These are phyloP conservation scores for Sericinus montela DNA, from an alignment of 2,888 invertebrate genomes.

Conservation along the genomic window DNA sequence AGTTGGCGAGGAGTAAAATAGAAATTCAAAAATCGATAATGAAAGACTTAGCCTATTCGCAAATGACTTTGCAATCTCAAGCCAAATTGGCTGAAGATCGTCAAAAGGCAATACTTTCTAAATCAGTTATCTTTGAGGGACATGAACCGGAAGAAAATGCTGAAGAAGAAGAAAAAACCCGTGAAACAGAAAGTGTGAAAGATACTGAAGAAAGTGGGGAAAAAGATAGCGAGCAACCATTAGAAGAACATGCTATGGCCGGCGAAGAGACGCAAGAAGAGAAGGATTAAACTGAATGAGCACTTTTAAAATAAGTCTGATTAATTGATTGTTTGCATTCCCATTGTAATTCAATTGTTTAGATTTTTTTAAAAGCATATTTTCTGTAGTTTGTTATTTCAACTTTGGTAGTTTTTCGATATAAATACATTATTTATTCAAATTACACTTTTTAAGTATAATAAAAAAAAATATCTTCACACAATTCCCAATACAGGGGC, in stretches of 20 bases:
- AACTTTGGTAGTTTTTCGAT: too few species aligned
- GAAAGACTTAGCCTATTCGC: slow-evolving; percentile 56
- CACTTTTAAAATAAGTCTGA: too few species aligned
- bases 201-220: not conserved
- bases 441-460: too few species aligned
- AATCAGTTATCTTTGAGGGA: not conserved
- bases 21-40: slow-evolving; percentile 63
- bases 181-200: not conserved
- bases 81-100: slow-evolving; percentile 27
- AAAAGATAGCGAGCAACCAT: not conserved
- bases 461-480: too few species aligned
- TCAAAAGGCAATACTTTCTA: not conserved
- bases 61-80: slow-evolving; percentile 38
- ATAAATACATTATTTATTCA: not conserved
- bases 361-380: not conserved
- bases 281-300: not conserved
- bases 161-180: not conserved
- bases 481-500: too few species aligned
- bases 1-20: slow-evolving; percentile 50
- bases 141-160: not conserved
- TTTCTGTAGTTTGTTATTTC: not conserved
- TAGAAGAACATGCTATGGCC: not conserved
- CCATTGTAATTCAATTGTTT: too few species aligned
- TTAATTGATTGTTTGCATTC: too few species aligned
- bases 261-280: not conserved